Base-by-base conservation (phyloP, 2,113 vertebrate species). In the Anthoscopus minutus region DNA sequence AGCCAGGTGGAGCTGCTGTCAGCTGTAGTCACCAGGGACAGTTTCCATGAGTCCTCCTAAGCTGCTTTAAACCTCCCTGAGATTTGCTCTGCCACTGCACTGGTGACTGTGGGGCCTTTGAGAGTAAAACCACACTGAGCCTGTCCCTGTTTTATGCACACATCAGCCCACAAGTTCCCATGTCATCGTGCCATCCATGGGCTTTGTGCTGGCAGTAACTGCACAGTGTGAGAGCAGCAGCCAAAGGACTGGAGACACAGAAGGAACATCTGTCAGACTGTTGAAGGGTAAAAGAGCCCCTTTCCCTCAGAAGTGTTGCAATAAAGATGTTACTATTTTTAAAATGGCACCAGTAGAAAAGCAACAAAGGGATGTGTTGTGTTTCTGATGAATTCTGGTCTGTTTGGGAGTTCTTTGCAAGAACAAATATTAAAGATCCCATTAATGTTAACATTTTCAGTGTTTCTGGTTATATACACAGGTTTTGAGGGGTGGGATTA, bases 311-410 rank as follows among this genome's bases (percentile, higher is more conserved):
- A 94, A 88, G 45, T 33, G 51, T 15, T 58, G 51, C 56, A 74
- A 47, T 88, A 65, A 82, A 80, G 40, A 69, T 53, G 81, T 79
- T 95, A 6, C 70, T 95, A 54, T 95, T 93, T 95, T 92, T 92
- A 65, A 92, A 94, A 94, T 31, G 67, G 88, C 74, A 83, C 80
- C 80, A 83, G 81, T 45, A 38, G 40, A 80, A 89, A 81, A 70
- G 48, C 28, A 66, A 67, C 88, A 89, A 71, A 6, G 19, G 40
- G 27, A 8, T 83, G 61, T 85, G 54, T 81, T 95, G 10, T 15
- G 45, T 73, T 94, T 81, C 76, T 79, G 65, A 40, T 70, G n/a
- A 44, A 72, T 94, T 89, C 78, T 74, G 40, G 28, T 86, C n/a
- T 74, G 58, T 87, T 96, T 93, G 70, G 85, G 81, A 86, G 50